These are phyloP conservation scores for Dioctria linearis DNA, from an alignment of 2,888 invertebrate genomes.

Conservation along the genomic window DNA sequence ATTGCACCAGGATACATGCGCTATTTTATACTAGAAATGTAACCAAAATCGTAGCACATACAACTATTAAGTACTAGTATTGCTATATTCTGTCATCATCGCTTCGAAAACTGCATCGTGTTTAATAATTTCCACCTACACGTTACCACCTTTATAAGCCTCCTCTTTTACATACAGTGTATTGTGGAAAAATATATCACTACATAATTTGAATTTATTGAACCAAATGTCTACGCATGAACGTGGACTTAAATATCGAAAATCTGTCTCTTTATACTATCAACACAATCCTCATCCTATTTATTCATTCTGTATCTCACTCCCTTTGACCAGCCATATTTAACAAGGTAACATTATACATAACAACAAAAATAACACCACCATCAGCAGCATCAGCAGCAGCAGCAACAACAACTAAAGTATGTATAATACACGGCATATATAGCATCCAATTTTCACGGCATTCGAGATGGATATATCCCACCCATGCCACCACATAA, in stretches of 20 bases:
- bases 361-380: not conserved
- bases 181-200: constrained; percentile 15
- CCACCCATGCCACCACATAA: not conserved
- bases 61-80: no score
- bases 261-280: constrained; percentile 27
- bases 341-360: no score
- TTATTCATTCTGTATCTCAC: not conserved
- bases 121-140: no score
- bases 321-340: not conserved
- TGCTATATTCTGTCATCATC: no score
- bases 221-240: constrained; percentile 30
- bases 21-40: no score
- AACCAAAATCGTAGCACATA: no score
- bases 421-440: not conserved
- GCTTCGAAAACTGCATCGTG: no score
- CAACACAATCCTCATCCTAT: not conserved
- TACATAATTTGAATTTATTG: constrained; percentile 42
- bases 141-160: no score
- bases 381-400: not conserved
- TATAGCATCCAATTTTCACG: constrained; percentile 19
- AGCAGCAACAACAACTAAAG: not conserved
- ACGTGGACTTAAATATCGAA: constrained; percentile 34
- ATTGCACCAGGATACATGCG: no score
- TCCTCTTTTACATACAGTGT: no score
- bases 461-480: not conserved